These are phyloP conservation scores for Bombycilla garrulus DNA, from an alignment of 2,113 vertebrate genomes.

Conservation along the genomic window DNA sequence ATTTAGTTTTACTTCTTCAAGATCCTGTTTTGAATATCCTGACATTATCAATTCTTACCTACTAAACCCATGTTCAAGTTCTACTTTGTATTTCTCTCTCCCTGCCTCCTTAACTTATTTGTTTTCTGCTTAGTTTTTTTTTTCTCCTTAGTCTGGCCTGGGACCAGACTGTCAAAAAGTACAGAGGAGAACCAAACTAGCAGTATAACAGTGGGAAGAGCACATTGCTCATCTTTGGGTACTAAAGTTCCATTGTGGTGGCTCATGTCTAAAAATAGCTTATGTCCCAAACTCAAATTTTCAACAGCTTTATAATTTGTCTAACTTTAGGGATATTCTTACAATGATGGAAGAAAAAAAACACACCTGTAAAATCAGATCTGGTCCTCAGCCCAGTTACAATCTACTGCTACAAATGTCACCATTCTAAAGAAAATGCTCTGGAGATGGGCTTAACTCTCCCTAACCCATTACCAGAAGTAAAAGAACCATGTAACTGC, in stretches of 20 bases:
- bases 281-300: background rate
- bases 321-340: background rate
- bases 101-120: background rate
- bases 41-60: background rate
- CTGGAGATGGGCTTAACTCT: background rate
- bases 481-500: background rate
- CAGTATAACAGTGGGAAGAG: background rate
- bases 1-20: background rate
- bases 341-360: background rate
- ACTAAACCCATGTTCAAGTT: background rate
- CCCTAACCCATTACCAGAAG: background rate
- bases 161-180: background rate
- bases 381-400: background rate
- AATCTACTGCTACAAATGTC: background rate
- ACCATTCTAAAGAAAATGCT: background rate
- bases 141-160: background rate
- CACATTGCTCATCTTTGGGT: background rate
- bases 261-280: background rate
- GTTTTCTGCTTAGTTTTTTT: background rate
- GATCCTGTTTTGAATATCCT: accelerated
- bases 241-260: background rate
- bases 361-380: background rate
- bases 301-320: background rate
- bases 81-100: background rate
- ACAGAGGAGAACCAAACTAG: background rate